Evolutionary conservation across 2,797 vertebrate genomes (phyloP).

Genomic region (Leptatherina wallacei): DNA sequence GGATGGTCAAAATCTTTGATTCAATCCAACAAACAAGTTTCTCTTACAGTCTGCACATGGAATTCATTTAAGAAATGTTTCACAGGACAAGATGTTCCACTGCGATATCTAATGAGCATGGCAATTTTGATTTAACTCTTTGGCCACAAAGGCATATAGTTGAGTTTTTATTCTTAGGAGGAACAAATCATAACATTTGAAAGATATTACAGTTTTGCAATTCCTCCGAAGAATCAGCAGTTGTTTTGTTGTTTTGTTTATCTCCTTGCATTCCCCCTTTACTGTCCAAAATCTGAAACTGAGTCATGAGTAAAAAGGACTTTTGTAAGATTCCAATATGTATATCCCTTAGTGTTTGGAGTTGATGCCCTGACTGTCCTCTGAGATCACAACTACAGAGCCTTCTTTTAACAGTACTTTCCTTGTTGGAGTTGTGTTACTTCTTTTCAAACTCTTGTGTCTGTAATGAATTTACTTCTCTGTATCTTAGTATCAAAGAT

Average conservation of each 20-base stretch:
- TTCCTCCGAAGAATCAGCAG: neutral
- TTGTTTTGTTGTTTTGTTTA: neutral
- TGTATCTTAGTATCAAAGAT: neutral
- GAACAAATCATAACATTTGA: conserved; percentile 15
- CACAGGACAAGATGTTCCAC: conserved; percentile 37
- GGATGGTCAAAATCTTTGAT: conserved; percentile 46
- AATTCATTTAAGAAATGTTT: conserved; percentile 41
- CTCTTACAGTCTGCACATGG: conserved; percentile 42
- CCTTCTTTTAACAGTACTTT: neutral
- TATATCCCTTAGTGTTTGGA: neutral
- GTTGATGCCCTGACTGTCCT: neutral
- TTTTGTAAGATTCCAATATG: neutral
- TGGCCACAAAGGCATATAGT: conserved; percentile 15
- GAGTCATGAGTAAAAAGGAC: neutral
- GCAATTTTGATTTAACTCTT: conserved; percentile 36
- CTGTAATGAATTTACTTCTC: neutral
- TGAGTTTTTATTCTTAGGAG: conserved; percentile 16
- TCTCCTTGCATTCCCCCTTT: neutral
- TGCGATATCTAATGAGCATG: conserved; percentile 26
- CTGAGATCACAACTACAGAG: neutral
- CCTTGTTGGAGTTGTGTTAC: neutral
- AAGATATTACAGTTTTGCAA: neutral
- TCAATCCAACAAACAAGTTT: conserved; percentile 43
- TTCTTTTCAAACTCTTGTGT: neutral
- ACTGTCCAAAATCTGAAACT: neutral